Evolutionary conservation across 2,888 invertebrate species (phyloP).

Genomic region (Cantharis nigra): DNA sequence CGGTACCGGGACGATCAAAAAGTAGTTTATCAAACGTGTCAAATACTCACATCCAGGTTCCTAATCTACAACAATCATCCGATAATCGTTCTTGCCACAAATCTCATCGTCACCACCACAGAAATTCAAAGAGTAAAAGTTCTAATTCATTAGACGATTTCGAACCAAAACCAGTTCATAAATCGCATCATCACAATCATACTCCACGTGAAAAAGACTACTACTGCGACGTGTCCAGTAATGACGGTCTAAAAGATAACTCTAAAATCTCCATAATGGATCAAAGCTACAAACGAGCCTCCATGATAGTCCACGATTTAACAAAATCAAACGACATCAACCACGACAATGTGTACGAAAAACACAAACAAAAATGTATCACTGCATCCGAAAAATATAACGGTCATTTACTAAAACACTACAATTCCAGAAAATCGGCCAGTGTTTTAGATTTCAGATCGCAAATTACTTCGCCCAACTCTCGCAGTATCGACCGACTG

Average conservation of each 20-base stretch:
- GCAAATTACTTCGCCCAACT: slow-evolving; percentile 49
- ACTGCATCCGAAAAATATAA: slow-evolving; percentile 54
- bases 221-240: slow-evolving; percentile 63
- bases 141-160: slow-evolving; percentile 51
- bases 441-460: slow-evolving; percentile 62
- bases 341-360: slow-evolving; percentile 46
- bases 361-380: slow-evolving; percentile 52
- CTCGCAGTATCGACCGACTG: slow-evolving; percentile 56
- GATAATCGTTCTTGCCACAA: slow-evolving; percentile 45
- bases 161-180: slow-evolving; percentile 41
- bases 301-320: slow-evolving; percentile 53
- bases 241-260: slow-evolving; percentile 45
- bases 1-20: slow-evolving; percentile 59
- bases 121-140: slow-evolving; percentile 53
- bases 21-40: slow-evolving; percentile 61
- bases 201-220: slow-evolving; percentile 58
- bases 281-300: slow-evolving; percentile 53
- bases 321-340: slow-evolving; percentile 44
- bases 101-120: slow-evolving; percentile 44
- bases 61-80: slow-evolving; percentile 42
- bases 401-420: slow-evolving; percentile 50
- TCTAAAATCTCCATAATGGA: slow-evolving; percentile 46
- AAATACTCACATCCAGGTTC: slow-evolving; percentile 57
- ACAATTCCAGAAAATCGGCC: slow-evolving; percentile 63
- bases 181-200: slow-evolving; percentile 54